These are phyloP conservation scores for Erebia epiphron DNA, from an alignment of 2,888 invertebrate species.

Conservation along the genomic window DNA sequence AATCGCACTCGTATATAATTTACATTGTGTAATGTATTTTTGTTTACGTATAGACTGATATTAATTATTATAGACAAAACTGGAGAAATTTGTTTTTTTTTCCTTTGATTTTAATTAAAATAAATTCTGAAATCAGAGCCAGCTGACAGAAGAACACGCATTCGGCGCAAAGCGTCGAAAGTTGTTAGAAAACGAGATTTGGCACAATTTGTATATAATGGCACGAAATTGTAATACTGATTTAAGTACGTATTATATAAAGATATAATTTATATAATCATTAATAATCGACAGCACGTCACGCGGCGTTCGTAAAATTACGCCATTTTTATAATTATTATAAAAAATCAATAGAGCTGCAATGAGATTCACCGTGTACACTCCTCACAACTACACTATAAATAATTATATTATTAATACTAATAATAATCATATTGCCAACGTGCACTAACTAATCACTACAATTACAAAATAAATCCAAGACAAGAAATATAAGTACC, in stretches of 20 bases:
- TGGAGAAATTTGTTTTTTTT: neutral
- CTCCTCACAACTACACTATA: conserved; percentile 39
- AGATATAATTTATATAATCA: neutral
- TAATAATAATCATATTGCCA: conserved; percentile 58
- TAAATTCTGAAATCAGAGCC: conserved; percentile 6
- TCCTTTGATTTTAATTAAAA: neutral
- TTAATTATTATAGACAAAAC: neutral
- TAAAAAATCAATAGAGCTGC: conserved; percentile 43
- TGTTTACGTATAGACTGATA: neutral
- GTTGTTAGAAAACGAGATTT: conserved; percentile 41
- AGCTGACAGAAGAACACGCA: conserved; percentile 9
- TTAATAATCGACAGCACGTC: conserved; percentile 35
- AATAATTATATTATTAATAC: conserved; percentile 40
- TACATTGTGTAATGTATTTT: neutral
- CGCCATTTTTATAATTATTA: conserved; percentile 2
- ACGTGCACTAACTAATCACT: conserved; percentile 67
- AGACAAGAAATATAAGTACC: conserved; percentile 54
- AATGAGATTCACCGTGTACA: conserved; percentile 50
- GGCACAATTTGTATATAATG: conserved; percentile 54
- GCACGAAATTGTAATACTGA: conserved; percentile 58
- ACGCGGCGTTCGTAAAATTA: conserved; percentile 41
- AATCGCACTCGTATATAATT: neutral
- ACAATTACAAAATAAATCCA: conserved; percentile 49
- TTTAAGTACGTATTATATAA: conserved; percentile 34
- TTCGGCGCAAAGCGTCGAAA: neutral